A percentile compares a stretch with the other conserved stretches of the same genome.
phyloP scores from a whole-genome alignment of 2,113 vertebrate genomes.

The Conger conger region DNA sequence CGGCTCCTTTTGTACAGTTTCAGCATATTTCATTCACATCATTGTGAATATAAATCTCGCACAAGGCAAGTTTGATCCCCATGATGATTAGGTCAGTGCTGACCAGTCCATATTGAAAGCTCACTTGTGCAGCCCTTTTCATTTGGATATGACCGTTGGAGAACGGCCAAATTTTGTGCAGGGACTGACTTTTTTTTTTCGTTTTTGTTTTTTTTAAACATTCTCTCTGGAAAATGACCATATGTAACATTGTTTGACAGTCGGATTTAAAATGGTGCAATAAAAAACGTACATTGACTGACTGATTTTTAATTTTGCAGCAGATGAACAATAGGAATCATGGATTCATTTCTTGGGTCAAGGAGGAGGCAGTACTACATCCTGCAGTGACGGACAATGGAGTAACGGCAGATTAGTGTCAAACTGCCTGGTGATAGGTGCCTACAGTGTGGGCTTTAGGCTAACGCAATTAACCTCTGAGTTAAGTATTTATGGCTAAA shows the following conservation, averaged over 20 bases:
- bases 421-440: neutral
- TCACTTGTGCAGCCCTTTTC: neutral
- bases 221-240: neutral
- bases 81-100: neutral
- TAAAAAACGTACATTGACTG: too few relatives aligned
- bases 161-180: neutral
- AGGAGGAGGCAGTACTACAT: neutral
- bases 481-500: too few relatives aligned
- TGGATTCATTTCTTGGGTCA: too few relatives aligned
- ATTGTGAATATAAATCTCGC: neutral
- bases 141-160: neutral
- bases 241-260: too few relatives aligned
- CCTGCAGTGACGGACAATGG: neutral
- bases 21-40: neutral
- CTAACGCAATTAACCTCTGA: neutral
- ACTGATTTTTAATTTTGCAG: too few relatives aligned
- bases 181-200: neutral
- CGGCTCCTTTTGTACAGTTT: neutral
- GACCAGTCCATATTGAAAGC: neutral
- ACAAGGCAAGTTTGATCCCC: constrained; percentile 1
- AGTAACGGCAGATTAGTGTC: neutral
- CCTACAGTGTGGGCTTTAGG: neutral
- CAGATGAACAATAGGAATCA: too few relatives aligned
- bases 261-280: neutral
- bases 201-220: neutral